A percentile compares a stretch with the other conserved stretches of the same genome.
These are phyloP conservation scores for Trematocara zebra DNA, from an alignment of 2,113 vertebrate species.

Conservation along the genomic window DNA sequence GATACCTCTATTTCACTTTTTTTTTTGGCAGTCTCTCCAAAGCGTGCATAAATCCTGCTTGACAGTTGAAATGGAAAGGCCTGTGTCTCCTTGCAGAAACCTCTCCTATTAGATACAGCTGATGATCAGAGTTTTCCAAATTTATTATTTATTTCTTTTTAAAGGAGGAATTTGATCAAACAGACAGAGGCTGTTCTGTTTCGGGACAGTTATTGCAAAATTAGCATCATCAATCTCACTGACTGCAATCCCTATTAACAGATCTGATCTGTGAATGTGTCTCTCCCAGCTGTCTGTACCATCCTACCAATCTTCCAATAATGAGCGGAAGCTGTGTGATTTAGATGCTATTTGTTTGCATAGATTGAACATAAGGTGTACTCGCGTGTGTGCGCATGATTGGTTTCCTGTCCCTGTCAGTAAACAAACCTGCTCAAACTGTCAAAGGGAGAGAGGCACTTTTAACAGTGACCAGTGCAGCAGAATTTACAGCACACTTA, in stretches of 20 bases:
- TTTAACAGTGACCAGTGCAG: conserved; percentile 30
- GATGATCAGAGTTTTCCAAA: conserved; percentile 33
- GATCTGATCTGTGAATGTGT: background rate
- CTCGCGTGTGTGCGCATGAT: conserved; percentile 9
- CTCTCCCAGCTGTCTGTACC: background rate
- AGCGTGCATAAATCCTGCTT: conserved; percentile 30
- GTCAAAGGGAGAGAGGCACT: conserved; percentile 23
- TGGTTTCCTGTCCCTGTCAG: conserved; percentile 43
- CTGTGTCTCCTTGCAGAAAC: conserved; percentile 22
- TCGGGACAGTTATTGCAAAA: conserved; percentile 16
- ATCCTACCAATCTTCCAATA: background rate
- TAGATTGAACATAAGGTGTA: background rate
- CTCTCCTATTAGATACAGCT: conserved; percentile 43
- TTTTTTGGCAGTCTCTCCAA: conserved; percentile 14
- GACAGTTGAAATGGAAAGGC: conserved; percentile 50
- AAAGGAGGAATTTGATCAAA: background rate
- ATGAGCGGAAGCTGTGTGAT: background rate
- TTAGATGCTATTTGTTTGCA: conserved; percentile 23
- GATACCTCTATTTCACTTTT: conserved; percentile 20
- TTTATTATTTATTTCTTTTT: background rate
- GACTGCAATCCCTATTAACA: background rate
- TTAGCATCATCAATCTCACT: conserved; percentile 26
- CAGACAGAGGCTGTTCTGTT: conserved; percentile 11
- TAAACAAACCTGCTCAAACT: conserved; percentile 44
- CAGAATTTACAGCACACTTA: conserved; percentile 55